phyloP scores from a whole-genome alignment of 2,797 vertebrate genomes.

The Melanotaenia parkinsoni region DNA sequence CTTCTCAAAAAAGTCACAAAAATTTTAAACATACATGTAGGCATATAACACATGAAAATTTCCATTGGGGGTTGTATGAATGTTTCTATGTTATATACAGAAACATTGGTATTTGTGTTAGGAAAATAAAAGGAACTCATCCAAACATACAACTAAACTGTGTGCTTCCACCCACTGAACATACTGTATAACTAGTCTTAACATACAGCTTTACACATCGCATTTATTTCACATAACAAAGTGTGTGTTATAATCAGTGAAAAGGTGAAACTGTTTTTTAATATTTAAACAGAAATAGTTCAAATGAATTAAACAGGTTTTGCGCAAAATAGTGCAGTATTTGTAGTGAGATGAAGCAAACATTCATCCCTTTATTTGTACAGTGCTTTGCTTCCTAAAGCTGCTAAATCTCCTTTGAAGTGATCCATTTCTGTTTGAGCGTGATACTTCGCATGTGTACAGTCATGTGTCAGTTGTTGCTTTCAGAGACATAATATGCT shows the following conservation, averaged over 20 bases:
- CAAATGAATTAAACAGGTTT: background rate
- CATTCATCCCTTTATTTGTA: too few species aligned
- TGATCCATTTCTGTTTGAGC: too few species aligned
- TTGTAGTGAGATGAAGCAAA: too few species aligned
- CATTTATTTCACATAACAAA: background rate
- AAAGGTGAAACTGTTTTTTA: conserved; percentile 26
- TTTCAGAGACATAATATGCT: too few species aligned
- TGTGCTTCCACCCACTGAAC: conserved; percentile 25
- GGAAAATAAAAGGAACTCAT: conserved; percentile 20
- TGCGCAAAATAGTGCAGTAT: too few species aligned
- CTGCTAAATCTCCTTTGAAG: too few species aligned
- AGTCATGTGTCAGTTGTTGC: too few species aligned
- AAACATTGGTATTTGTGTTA: conserved; percentile 23
- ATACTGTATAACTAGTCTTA: conserved; percentile 25
- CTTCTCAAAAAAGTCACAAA: conserved; percentile 22
- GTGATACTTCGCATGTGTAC: too few species aligned
- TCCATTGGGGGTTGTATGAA: background rate
- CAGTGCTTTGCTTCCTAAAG: too few species aligned
- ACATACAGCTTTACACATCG: background rate
- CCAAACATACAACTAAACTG: conserved; percentile 7
- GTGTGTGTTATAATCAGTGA: background rate
- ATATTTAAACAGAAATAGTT: conserved; percentile 3
- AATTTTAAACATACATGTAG: conserved; percentile 1
- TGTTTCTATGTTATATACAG: background rate
- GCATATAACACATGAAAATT: background rate